A percentile compares a stretch with the other conserved stretches of the same genome.
Evolutionary conservation across 2,797 vertebrate species (phyloP).

Genomic region (Hemibagrus guttatus): DNA sequence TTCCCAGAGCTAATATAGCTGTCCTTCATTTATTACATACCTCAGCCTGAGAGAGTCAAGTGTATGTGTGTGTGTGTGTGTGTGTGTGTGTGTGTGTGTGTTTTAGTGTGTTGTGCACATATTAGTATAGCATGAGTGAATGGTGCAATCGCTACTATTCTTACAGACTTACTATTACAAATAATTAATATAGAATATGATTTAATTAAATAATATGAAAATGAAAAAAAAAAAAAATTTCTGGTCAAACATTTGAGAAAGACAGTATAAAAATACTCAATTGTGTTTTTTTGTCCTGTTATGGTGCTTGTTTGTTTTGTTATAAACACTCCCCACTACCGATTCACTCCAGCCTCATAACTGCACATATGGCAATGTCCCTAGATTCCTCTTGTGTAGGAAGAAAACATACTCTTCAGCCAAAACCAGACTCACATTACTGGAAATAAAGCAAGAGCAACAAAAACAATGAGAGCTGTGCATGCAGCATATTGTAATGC

Average conservation of each 20-base stretch:
- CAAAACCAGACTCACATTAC: background rate
- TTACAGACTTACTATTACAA: background rate
- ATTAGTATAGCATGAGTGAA: background rate
- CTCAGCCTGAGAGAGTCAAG: conserved; percentile 12
- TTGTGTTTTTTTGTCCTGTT: background rate
- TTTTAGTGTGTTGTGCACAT: background rate
- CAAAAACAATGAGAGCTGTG: background rate
- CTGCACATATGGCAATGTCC: background rate
- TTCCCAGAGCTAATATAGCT: conserved; percentile 28
- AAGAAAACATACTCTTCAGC: background rate
- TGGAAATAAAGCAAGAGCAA: background rate
- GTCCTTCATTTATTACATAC: conserved; percentile 37
- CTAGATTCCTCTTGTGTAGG: background rate
- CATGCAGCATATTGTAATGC: background rate
- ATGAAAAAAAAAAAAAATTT: background rate
- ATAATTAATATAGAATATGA: background rate
- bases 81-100: background rate
- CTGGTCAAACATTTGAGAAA: background rate
- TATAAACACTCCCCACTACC: background rate
- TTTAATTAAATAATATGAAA: background rate
- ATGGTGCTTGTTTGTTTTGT: no score
- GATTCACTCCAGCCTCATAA: background rate
- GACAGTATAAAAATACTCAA: background rate
- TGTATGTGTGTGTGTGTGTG: background rate
- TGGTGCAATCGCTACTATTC: background rate